These are phyloP conservation scores for Oreochromis tanganicae DNA, from an alignment of 2,113 vertebrate genomes.

Conservation along the genomic window DNA sequence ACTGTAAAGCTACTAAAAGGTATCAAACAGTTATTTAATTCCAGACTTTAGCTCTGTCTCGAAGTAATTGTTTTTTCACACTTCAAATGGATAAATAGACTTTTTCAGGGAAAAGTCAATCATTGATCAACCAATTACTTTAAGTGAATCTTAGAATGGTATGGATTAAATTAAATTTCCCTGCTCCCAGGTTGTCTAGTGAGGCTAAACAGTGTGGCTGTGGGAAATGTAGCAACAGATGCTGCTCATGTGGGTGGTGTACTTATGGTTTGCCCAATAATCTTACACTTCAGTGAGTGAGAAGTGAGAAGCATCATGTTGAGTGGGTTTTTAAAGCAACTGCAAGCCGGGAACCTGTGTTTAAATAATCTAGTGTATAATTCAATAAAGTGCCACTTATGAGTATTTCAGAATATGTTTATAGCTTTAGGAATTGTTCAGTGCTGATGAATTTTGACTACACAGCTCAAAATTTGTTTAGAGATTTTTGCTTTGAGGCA, in stretches of 20 bases:
- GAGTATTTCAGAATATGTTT: background rate
- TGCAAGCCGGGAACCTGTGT: background rate
- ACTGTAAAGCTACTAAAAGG: background rate
- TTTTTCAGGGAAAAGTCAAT: background rate
- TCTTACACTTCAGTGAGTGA: slow-evolving; percentile 26
- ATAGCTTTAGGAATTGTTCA: background rate
- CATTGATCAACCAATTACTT: background rate
- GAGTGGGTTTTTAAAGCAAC: background rate
- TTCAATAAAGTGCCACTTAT: background rate
- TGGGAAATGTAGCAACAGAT: slow-evolving; percentile 34
- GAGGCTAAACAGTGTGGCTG: slow-evolving; percentile 2
- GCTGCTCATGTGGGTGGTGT: slow-evolving; percentile 33
- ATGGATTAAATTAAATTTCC: background rate
- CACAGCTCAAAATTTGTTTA: background rate
- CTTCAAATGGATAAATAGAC: background rate
- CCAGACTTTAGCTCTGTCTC: background rate
- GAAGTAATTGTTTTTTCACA: background rate
- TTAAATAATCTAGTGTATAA: background rate
- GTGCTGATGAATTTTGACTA: background rate
- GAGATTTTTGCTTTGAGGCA: background rate
- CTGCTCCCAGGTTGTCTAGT: background rate
- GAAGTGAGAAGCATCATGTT: slow-evolving; percentile 4
- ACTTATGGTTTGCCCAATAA: slow-evolving; percentile 37
- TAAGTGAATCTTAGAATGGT: background rate
- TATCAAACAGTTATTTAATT: background rate